phyloP scores from a whole-genome alignment of 1,140 invertebrate genomes.

The Maconellicoccus hirsutus region DNA sequence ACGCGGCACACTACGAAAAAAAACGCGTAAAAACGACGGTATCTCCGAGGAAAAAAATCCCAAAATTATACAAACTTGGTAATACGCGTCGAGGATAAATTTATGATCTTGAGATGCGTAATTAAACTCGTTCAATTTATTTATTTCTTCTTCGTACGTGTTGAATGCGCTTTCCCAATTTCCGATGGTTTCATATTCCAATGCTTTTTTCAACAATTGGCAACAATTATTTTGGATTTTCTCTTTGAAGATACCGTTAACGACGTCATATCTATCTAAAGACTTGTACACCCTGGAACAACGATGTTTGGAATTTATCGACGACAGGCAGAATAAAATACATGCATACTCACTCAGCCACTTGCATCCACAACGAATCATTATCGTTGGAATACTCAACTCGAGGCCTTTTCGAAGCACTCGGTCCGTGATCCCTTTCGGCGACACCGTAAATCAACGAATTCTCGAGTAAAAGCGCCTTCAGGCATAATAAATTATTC shows the following conservation, averaged over 20 bases:
- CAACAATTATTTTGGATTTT: background rate
- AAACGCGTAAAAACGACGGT: background rate
- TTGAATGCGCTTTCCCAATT: background rate
- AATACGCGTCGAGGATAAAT: background rate
- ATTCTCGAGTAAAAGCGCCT: background rate
- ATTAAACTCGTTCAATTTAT: background rate
- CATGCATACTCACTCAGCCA: background rate
- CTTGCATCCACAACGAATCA: background rate
- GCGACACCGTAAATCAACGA: background rate
- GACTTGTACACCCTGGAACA: background rate
- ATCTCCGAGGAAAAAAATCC: too few relatives aligned
- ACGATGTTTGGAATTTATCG: too few relatives aligned
- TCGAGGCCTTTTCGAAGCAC: background rate
- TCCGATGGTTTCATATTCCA: background rate
- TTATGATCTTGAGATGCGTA: background rate
- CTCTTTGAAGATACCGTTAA: constrained; percentile 1
- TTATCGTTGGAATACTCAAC: background rate
- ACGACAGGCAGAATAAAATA: too few relatives aligned
- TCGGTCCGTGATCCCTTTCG: background rate
- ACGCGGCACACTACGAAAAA: background rate
- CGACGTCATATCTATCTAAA: background rate
- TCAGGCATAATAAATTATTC: background rate
- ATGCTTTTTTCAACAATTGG: background rate
- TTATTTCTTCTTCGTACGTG: background rate
- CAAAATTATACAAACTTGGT: background rate